Conservation (phyloP, 2,797 vertebrate species). For the Bovichtus variegatus region DNA sequence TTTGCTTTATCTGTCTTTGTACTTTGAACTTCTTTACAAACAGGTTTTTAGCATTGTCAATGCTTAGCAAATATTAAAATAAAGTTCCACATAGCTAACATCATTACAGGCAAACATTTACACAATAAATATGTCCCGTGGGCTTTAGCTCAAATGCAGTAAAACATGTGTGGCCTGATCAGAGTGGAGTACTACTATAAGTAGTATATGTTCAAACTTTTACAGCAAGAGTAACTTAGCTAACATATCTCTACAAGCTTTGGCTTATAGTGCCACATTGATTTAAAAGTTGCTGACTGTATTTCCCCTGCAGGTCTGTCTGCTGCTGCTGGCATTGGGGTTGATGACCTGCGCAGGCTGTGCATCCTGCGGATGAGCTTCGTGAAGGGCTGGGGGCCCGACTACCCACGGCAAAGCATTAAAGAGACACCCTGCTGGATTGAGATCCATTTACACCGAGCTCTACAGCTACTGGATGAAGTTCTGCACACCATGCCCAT, state of each 20-base stretch:
- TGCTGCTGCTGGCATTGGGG: constrained; percentile 94
- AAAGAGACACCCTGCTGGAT: constrained; percentile 99
- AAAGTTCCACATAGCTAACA: background rate
- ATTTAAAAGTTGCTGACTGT: constrained; percentile 29
- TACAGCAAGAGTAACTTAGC: background rate
- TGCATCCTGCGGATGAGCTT: constrained; percentile 98
- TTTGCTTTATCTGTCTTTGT: background rate
- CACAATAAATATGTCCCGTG: background rate
- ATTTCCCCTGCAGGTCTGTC: constrained; percentile 88
- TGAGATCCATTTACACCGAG: constrained; percentile 96
- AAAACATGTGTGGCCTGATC: rapidly evolving
- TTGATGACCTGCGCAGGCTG: constrained; percentile 95
- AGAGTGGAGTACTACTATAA: background rate
- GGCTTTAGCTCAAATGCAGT: background rate
- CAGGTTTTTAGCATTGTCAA: background rate
- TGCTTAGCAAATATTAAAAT: background rate
- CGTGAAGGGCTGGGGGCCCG: constrained; percentile 97
- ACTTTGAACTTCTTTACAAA: background rate
- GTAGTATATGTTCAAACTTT: constrained; percentile 15
- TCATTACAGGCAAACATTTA: background rate
- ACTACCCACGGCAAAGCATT: constrained; percentile 97
- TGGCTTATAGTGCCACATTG: constrained; percentile 13
- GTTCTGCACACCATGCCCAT: constrained; percentile 99
- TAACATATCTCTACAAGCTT: constrained; percentile 2
- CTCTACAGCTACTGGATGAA: constrained; percentile 96